phyloP scores from a whole-genome alignment of 2,888 invertebrate genomes.

The Rhamphomyia laevipes region DNA sequence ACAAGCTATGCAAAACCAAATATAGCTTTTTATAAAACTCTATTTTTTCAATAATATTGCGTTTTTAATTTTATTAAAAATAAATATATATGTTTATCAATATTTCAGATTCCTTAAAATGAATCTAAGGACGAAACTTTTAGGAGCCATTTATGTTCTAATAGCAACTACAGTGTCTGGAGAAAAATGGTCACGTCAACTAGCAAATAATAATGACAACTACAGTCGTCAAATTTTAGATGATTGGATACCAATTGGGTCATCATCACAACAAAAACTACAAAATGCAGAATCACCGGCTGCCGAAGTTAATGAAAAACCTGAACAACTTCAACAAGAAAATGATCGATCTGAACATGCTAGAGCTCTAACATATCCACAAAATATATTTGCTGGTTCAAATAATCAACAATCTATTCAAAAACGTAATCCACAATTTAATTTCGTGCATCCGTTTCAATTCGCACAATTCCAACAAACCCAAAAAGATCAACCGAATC shows the following conservation, averaged over 20 bases:
- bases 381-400: constrained; percentile 19
- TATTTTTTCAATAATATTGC: too few relatives aligned
- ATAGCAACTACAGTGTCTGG: constrained; percentile 16
- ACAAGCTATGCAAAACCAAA: too few relatives aligned
- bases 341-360: constrained; percentile 31
- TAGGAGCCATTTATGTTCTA: constrained; percentile 21
- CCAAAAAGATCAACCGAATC: constrained; percentile 21
- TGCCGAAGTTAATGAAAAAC: neutral
- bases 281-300: neutral
- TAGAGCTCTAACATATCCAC: constrained; percentile 36
- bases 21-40: too few relatives aligned
- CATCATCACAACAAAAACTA: neutral
- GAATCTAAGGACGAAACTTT: constrained; percentile 21
- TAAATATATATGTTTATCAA: neutral
- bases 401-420: constrained; percentile 8
- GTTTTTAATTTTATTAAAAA: neutral
- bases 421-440: constrained; percentile 20
- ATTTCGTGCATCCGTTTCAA: constrained; percentile 28
- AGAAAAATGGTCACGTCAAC: constrained; percentile 35
- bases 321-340: constrained; percentile 10
- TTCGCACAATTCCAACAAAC: constrained; percentile 25
- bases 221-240: constrained; percentile 24
- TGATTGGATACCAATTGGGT: constrained; percentile 46
- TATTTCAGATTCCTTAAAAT: constrained; percentile 24
- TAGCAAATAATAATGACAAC: constrained; percentile 24